phyloP scores from a whole-genome alignment of 2,888 invertebrate genomes.

The Polylopha cassiicola region DNA sequence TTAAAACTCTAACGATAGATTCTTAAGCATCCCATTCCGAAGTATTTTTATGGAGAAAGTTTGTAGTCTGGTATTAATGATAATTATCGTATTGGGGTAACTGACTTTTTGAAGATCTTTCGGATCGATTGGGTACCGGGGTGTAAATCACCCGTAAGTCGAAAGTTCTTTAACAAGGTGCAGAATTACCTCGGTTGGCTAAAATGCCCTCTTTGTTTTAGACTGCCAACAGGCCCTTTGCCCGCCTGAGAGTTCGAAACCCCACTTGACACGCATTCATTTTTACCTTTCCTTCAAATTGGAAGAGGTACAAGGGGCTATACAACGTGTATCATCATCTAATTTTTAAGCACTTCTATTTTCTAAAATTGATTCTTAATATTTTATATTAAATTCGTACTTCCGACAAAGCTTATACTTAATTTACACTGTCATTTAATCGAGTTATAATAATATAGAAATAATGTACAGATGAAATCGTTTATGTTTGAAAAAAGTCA shows the following conservation, averaged over 20 bases:
- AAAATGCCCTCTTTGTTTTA: constrained; percentile 62
- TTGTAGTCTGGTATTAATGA: too few species aligned
- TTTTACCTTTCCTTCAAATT: constrained; percentile 69
- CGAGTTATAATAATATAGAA: too few species aligned
- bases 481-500: too few species aligned
- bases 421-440: too few species aligned
- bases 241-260: constrained; percentile 56
- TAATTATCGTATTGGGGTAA: too few species aligned
- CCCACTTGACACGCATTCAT: constrained; percentile 72
- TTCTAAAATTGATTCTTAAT: constrained; percentile 41
- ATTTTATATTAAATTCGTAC: constrained; percentile 24
- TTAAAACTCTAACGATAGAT: too few species aligned
- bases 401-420: too few species aligned
- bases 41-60: too few species aligned
- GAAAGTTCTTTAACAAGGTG: constrained; percentile 41
- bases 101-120: too few species aligned
- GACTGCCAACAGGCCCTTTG: constrained; percentile 60
- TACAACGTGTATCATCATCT: constrained; percentile 47
- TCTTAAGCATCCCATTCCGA: too few species aligned
- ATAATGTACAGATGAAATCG: too few species aligned
- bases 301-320: constrained; percentile 57
- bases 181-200: constrained; percentile 27
- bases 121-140: constrained; percentile 21
- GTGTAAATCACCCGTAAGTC: constrained; percentile 58
- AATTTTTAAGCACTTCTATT: constrained; percentile 52